Percentiles rank a stretch among this genome's conserved stretches.
phyloP scores from a whole-genome alignment of 2,888 invertebrate genomes.

The Xestia ashworthii region DNA sequence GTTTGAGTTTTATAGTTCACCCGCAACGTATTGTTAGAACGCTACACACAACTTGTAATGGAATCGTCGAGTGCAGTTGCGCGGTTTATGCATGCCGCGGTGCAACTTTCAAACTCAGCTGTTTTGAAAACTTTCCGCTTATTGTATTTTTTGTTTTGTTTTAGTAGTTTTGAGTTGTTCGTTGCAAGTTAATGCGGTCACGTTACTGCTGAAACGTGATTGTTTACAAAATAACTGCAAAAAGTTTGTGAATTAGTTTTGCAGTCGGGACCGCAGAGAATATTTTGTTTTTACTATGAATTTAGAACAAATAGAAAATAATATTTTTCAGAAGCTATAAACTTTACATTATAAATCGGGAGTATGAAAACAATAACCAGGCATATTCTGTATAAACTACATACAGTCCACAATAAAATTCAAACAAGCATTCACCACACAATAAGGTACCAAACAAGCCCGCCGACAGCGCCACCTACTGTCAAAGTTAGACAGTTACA shows the following conservation, averaged over 20 bases:
- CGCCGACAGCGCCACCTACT: constrained; percentile 21
- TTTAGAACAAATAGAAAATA: background rate
- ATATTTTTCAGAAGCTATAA: background rate
- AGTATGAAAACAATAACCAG: background rate
- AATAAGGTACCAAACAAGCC: constrained; percentile 8
- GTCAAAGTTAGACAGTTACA: constrained; percentile 38
- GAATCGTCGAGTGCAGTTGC: constrained; percentile 65
- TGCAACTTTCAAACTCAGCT: constrained; percentile 65
- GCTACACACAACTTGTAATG: constrained; percentile 63
- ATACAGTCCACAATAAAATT: background rate
- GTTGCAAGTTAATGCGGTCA: constrained; percentile 53
- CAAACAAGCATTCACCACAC: constrained; percentile 12
- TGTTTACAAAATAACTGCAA: constrained; percentile 39
- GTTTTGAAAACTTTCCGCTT: constrained; percentile 60
- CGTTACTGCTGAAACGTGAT: constrained; percentile 36
- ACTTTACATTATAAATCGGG: background rate
- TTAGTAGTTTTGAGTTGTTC: constrained; percentile 40
- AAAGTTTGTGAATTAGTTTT: constrained; percentile 28
- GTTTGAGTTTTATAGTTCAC: constrained; percentile 56
- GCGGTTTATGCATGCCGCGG: constrained; percentile 63
- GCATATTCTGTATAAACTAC: background rate
- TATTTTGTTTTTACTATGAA: constrained; percentile 13
- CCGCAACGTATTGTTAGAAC: constrained; percentile 54
- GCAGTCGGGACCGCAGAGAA: constrained; percentile 13
- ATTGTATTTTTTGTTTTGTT: constrained; percentile 47